Base-by-base conservation (phyloP, 1,140 invertebrate genomes). In the Habropoda laboriosa region DNA sequence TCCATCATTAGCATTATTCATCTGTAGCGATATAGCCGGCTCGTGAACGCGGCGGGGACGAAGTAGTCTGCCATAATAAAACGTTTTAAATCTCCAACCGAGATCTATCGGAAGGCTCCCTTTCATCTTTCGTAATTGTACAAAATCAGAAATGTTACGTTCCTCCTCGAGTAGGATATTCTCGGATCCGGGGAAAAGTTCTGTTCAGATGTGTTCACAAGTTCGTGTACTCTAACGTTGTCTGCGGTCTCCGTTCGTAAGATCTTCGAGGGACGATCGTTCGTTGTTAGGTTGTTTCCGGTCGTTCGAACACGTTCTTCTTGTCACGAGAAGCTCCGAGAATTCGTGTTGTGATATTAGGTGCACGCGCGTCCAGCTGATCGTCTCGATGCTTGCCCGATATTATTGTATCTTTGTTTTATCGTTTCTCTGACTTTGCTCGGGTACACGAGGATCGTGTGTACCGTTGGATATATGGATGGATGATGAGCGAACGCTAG, bases 271-370 rank as follows among this genome's bases (percentile, higher is more conserved):
- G 32, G 21, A n/a, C 51, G 13, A 7, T 53, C n/a, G 51, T 53
- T 53, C 10, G 49, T 51, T 53, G 3, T 53, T 53, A 3, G 7
- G n/a, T 53, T 38, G 4, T 27, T 58, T 58, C 30, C 10, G 8
- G 4, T 12, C 30, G 55, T 3, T 32, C 6, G 13, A 30, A n/a
- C n/a, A n/a, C n/a, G n/a, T 21, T 60, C n/a, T 53, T 60, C 32
- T 60, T 38, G 35, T n/a, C n/a, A n/a, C 32, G 35, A 40, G 13
- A 8, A n/a, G 35, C 32, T 38, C 32, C 2, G 64, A n/a, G n/a
- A 67, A 51, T 51, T 67, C 30, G 64, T 51, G 21, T 67, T 67
- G 64, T 67, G 64, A 67, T 67, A 67, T 32, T 67, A 67, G 64
- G 21, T 51, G n/a, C n/a, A 12, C 16, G 30, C 24, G 42, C 27